phyloP scores from a whole-genome alignment of 2,888 invertebrate species.

The Harpagoxenus sublaevis region DNA sequence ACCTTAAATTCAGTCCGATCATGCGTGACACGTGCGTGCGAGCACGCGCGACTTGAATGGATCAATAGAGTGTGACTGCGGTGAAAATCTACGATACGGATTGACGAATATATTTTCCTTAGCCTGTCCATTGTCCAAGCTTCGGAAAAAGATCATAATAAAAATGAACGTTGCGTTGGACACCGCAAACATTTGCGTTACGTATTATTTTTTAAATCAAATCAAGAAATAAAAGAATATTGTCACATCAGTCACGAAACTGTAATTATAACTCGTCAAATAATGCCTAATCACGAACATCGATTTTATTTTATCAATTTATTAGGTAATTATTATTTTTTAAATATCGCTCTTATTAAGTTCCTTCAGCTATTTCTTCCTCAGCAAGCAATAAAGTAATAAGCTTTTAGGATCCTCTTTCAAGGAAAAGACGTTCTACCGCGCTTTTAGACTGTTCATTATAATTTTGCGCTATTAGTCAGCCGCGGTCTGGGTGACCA shows the following conservation, averaged over 20 bases:
- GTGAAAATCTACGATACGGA: not conserved
- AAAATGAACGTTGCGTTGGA: not conserved
- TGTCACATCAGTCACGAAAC: not conserved
- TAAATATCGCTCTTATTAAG: not conserved
- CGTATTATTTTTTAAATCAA: not conserved
- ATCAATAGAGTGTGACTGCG: not conserved
- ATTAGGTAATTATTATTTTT: not conserved
- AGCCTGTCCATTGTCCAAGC: too few relatives aligned
- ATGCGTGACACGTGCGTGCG: conserved; percentile 21
- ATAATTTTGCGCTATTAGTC: conserved; percentile 42
- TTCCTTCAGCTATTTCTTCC: not conserved
- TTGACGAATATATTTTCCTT: not conserved
- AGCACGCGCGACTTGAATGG: not conserved
- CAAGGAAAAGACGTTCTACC: not conserved
- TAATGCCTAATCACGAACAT: not conserved
- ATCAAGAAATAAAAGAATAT: not conserved
- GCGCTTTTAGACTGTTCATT: conserved; percentile 25
- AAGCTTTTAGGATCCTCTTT: not conserved
- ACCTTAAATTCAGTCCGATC: conserved; percentile 34
- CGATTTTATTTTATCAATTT: not conserved
- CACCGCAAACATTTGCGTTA: not conserved
- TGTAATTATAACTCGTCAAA: not conserved
- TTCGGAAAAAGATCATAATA: not conserved
- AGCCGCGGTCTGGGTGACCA: conserved; percentile 20
- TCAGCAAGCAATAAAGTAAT: not conserved